Evolutionary conservation across 35 echinoderm and acorn worm species (phyloP), one percentile per base, ranked within the genome.

Genomic region (Lytechinus pictus): DNA sequence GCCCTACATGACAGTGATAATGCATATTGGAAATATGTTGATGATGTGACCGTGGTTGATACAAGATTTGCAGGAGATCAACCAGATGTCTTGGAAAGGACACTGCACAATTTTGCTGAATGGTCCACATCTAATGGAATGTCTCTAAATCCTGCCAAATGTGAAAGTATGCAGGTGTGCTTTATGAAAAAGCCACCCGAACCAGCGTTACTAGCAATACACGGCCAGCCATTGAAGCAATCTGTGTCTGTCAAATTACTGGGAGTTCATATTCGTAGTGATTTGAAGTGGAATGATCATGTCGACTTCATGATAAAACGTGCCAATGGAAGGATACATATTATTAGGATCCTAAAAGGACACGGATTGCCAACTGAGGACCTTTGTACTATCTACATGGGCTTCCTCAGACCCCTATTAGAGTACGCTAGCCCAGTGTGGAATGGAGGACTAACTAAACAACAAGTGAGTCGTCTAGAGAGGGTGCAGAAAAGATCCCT

Each of bases 11-110:
- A 86, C 60, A 6, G 13, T 87, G 55, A 95, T 8, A 28, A 89
- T n/a, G 28, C 95, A 53, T 94, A 28, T 33, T 97, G 95, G 96
- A 97, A 97, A 57, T 97, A 97, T 97, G 96, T 96, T 51, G 96
- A 97, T 97, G 96, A 97, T 72, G 61, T 97, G 28, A 95, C 91
- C 1, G 21, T 95, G 57, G 95, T 56, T 95, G 96, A 97, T 33
- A 95, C 86, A 27, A 27, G 91, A 16, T 61, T 93, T 54, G 91
- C 88, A 12, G 91, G 54, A 28, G 27, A 61, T 28, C 89, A 95
- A 21, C 28, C 88, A 5, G 87, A 27, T 95, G 9, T 86, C 5
- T 86, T 97, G 55, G 95, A 97, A 95, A 54, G 6, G 29, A 86
- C 53, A 52, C 71, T 96, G 21, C 92, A 96, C 19, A 7, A 54